These are phyloP conservation scores for Thamnophis sirtalis DNA, from an alignment of 2,113 vertebrate genomes.

Conservation along the genomic window DNA sequence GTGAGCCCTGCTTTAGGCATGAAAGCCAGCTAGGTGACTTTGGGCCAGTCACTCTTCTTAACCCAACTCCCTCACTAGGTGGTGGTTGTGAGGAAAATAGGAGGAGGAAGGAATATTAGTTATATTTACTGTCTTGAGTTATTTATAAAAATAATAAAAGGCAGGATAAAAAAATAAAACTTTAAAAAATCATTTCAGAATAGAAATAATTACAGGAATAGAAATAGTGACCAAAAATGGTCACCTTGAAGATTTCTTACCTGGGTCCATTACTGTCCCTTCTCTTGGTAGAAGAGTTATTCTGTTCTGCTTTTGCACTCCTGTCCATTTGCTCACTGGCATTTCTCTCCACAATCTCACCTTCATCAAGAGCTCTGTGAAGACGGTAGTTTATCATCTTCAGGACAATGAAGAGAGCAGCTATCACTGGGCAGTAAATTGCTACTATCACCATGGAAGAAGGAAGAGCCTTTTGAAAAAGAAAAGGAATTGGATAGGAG, in stretches of 20 bases:
- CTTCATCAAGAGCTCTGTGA: conserved; percentile 93
- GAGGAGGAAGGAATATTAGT: neutral
- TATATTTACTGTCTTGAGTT: neutral
- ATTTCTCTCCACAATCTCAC: conserved; percentile 89
- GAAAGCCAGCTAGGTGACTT: neutral
- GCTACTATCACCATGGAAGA: conserved; percentile 96
- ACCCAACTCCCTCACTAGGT: neutral
- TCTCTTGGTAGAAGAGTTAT: conserved; percentile 76
- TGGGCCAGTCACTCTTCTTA: neutral
- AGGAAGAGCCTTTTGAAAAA: conserved; percentile 84
- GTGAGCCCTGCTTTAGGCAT: neutral
- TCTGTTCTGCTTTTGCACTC: conserved; percentile 76
- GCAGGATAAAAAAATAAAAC: neutral
- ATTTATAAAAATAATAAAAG: neutral
- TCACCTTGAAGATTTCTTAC: conserved; percentile 68
- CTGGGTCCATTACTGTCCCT: conserved; percentile 93
- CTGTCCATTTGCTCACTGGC: conserved; percentile 77
- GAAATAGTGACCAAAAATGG: neutral
- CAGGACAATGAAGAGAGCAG: conserved; percentile 89
- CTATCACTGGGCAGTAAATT: conserved; percentile 95
- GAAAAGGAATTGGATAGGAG: conserved; percentile 27
- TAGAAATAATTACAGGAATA: neutral
- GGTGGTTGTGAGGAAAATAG: neutral
- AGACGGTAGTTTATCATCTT: conserved; percentile 96
- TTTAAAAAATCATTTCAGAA: neutral